Conservation (phyloP, 2,888 invertebrate species). For the Ormyrus pomaceus region DNA sequence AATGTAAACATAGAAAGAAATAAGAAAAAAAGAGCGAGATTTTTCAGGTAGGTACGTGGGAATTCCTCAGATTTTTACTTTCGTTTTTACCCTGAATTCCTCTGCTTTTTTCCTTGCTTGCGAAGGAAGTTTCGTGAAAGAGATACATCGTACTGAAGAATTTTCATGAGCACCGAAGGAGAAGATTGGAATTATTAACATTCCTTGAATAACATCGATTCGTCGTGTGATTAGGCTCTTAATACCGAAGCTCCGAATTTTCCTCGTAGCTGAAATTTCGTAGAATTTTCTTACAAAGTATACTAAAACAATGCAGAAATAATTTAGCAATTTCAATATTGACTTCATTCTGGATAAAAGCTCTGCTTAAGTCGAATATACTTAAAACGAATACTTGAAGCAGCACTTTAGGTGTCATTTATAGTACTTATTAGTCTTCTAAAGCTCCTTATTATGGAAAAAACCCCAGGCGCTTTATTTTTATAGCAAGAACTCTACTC, state of each 20-base stretch:
- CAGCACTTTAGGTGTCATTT: too few species aligned
- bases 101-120: background rate
- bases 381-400: too few species aligned
- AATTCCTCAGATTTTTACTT: conserved; percentile 29
- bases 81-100: conserved; percentile 20
- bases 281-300: background rate
- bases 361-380: too few species aligned
- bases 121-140: conserved; percentile 5
- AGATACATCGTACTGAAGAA: conserved; percentile 20
- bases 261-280: background rate
- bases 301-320: background rate
- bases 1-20: too few species aligned
- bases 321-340: too few species aligned
- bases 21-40: too few species aligned
- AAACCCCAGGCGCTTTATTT: too few species aligned
- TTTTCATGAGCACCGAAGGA: background rate
- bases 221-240: conserved; percentile 25
- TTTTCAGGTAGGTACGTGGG: background rate
- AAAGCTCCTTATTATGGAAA: too few species aligned
- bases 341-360: too few species aligned
- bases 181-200: conserved; percentile 33
- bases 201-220: conserved; percentile 41
- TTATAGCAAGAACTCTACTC: too few species aligned
- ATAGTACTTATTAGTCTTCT: too few species aligned
- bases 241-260: conserved; percentile 2